Evolutionary conservation across 1,140 invertebrate species (phyloP).

Genomic region (Tribolium castaneum): DNA sequence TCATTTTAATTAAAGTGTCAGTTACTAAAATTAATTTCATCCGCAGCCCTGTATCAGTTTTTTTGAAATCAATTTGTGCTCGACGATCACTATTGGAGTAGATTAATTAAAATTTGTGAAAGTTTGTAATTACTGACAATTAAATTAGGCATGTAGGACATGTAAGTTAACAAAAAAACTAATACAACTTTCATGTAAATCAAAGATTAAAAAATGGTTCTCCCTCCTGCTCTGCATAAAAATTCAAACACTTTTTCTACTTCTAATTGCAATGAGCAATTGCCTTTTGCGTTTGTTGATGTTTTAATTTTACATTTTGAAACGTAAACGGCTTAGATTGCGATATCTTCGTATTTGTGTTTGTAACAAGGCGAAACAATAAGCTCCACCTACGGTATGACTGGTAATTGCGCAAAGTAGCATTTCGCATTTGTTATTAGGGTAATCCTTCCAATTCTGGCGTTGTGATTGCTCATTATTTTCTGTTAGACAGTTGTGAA

Average conservation of each 20-base stretch:
- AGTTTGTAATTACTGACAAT: neutral
- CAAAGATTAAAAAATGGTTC: no score
- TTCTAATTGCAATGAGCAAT: no score
- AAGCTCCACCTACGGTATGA: neutral
- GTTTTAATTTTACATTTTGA: no score
- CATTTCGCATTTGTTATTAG: neutral
- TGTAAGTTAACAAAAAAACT: neutral
- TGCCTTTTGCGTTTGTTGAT: no score
- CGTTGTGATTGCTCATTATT: constrained; percentile 12
- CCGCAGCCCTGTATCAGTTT: neutral
- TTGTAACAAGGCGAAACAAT: no score
- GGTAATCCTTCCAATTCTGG: constrained; percentile 3
- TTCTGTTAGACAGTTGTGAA: neutral
- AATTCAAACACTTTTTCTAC: no score
- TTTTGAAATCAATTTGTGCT: neutral
- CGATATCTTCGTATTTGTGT: no score
- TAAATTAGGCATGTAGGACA: neutral
- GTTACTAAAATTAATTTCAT: neutral
- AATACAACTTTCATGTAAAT: no score
- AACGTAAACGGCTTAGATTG: no score
- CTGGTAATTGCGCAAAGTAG: neutral
- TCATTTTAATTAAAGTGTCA: neutral
- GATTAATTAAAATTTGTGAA: neutral
- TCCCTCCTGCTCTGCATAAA: no score
- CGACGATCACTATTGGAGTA: neutral